Conservation (phyloP, 2,113 vertebrate genomes). For the Cyphomyrus plagiostoma region DNA sequence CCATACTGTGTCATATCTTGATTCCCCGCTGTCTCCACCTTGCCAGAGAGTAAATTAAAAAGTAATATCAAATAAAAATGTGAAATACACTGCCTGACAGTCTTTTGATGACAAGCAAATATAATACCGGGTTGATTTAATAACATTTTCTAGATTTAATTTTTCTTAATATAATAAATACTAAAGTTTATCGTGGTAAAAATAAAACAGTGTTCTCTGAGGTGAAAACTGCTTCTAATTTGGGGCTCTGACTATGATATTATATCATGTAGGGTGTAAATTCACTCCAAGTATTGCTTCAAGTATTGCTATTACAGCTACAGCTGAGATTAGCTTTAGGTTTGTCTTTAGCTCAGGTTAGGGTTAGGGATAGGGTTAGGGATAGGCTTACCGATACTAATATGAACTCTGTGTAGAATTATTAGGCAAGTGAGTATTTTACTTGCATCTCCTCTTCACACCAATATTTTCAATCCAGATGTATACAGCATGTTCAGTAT, state of each 20-base stretch:
- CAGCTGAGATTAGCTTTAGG: background rate
- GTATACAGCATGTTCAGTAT: background rate
- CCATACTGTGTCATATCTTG: background rate
- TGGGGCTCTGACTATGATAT: background rate
- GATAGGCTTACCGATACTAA: background rate
- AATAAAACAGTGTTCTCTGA: background rate
- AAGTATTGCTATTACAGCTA: background rate
- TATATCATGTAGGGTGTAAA: background rate
- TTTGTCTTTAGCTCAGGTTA: background rate
- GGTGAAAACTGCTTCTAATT: background rate
- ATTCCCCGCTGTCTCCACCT: background rate
- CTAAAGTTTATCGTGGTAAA: background rate
- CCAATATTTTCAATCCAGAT: background rate
- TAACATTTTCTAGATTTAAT: conserved; percentile 1
- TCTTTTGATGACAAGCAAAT: background rate
- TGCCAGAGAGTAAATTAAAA: background rate
- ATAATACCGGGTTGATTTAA: background rate
- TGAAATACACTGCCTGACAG: background rate
- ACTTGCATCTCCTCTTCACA: background rate
- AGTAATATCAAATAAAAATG: background rate
- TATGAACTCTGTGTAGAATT: background rate
- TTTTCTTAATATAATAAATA: background rate
- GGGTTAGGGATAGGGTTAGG: too few relatives aligned
- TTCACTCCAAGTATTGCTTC: background rate
- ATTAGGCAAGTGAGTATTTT: background rate